Base-by-base conservation (phyloP, 2,797 vertebrate species). In the Australoheros facetus region DNA sequence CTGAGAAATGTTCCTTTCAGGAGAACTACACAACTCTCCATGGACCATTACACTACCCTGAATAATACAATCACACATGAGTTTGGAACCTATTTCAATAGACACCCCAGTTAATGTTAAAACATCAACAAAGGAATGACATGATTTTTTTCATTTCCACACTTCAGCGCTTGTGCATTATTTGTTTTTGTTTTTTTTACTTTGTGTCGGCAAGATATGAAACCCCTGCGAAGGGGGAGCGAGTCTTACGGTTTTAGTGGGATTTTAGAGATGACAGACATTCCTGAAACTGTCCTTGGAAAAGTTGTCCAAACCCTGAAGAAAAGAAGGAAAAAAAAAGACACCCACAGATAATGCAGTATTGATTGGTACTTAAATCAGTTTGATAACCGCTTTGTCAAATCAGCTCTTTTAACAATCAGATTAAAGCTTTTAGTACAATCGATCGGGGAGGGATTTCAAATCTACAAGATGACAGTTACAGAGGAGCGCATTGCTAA, bases 351-450 rank as follows among this genome's bases (percentile, higher is more conserved):
- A 88, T 93, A 95, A 94, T 94, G 92, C 87, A 85, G 77, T 95
- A 96, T 96, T 93, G 95, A 95, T 95, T 86, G 92, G 86, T 92
- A 89, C 95, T 95, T 95, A 95, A 96, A 96, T 94, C 94, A 92
- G 95, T 94, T 94, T 95, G 94, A 96, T 96, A 96, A 95, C 93
- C 91, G 95, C 95, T 96, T 95, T 95, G 95, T 96, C 94, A 95
- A 95, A 96, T 96, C 95, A 95, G 95, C 96, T 95, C 94, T 95
- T 96, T 95, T 94, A 94, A 95, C 93, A 96, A 96, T 96, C 94
- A 95, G 94, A 96, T 96, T 96, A 96, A 84, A 93, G 95, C 94
- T 96, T 96, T 96, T 95, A 95, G 94, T 89, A 71, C 86, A 80
- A 96, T 96, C 94, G 94, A 96, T 95, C 45, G 83, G 48, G 77